Percentiles rank a stretch among this genome's conserved stretches.
phyloP scores from a whole-genome alignment of 2,888 invertebrate species.

The Drosophila nr. medialis region DNA sequence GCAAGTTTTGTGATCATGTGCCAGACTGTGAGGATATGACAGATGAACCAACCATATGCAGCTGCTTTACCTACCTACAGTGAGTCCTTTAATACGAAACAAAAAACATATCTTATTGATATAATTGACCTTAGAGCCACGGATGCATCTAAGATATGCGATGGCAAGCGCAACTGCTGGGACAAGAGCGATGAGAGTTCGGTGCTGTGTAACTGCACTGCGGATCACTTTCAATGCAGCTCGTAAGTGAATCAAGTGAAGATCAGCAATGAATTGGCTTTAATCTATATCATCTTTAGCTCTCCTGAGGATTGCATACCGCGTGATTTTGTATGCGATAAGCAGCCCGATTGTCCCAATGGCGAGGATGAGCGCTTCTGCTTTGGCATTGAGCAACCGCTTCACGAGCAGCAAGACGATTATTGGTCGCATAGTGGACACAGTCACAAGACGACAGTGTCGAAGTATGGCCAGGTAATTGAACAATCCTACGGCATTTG shows the following conservation, averaged over 20 bases:
- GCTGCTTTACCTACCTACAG: slow-evolving; percentile 88
- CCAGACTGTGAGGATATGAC: slow-evolving; percentile 90
- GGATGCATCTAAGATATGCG: slow-evolving; percentile 89
- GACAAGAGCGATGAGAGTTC: slow-evolving; percentile 92
- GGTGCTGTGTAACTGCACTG: slow-evolving; percentile 87
- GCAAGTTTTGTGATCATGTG: slow-evolving; percentile 88
- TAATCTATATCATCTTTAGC: slow-evolving; percentile 46
- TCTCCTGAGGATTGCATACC: slow-evolving; percentile 87
- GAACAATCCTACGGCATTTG: slow-evolving; percentile 89
- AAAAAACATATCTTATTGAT: not conserved
- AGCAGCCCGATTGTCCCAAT: slow-evolving; percentile 89
- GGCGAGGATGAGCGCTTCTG: slow-evolving; percentile 91
- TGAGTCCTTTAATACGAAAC: slow-evolving; percentile 49
- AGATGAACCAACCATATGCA: slow-evolving; percentile 89
- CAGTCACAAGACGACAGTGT: slow-evolving; percentile 26
- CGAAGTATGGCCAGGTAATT: slow-evolving; percentile 88
- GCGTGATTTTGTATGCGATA: slow-evolving; percentile 91
- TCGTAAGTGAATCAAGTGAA: slow-evolving; percentile 83
- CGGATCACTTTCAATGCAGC: slow-evolving; percentile 85
- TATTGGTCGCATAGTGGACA: slow-evolving; percentile 26
- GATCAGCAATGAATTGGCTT: not conserved
- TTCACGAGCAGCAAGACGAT: slow-evolving; percentile 48
- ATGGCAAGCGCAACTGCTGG: slow-evolving; percentile 90
- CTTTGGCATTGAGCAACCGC: slow-evolving; percentile 85
- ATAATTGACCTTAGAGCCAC: slow-evolving; percentile 85